Evolutionary conservation across 64 coral and sea anemone genomes (phyloP), one percentile per base, ranked within the genome.

Genomic region (Montipora sp.): DNA sequence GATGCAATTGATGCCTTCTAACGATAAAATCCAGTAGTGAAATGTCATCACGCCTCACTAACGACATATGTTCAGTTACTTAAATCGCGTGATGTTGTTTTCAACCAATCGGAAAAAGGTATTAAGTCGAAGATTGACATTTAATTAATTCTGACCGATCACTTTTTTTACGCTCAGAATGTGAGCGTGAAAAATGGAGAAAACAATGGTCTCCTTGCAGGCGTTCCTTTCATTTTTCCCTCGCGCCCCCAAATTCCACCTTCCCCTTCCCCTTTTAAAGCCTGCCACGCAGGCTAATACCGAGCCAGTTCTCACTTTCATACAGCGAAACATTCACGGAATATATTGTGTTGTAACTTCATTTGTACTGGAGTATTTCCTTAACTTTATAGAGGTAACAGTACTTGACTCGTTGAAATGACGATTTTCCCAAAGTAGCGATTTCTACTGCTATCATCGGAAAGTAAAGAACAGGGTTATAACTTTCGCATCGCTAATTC

Each of bases 321-420:
- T 71, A n/a, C 16, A 5, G 20, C 6, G 53, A 11, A 57, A 3
- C 53, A 57, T 57, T 57, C 10, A 57, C 53, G 53, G 53, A 57
- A 71, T 71, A 71, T 71, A 71, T 71, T 71, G 67, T 71, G 67
- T 71, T 71, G 5, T 71, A 71, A 71, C 67, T 71, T 11, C 67
- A 71, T 18, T 71, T 71, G 68, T 71, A 71, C 68, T 71, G 14
- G 68, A 18, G 14, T 71, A 71, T 22, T 71, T 71, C n/a, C 15
- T 18, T 0, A 71, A n/a, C 5, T 71, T 22, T 71, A n/a, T 71
- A 71, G 6, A 71, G 68, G 68, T 71, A 18, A 71, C 68, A 71
- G 68, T 71, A n/a, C 21, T 71, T 71, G 68, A 71, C 68, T 13
- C 21, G 15, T 22, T 5, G 68, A 71, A 71, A n/a, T n/a, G 21